phyloP scores from a whole-genome alignment of 2,888 invertebrate genomes.

The Athalia cordata region DNA sequence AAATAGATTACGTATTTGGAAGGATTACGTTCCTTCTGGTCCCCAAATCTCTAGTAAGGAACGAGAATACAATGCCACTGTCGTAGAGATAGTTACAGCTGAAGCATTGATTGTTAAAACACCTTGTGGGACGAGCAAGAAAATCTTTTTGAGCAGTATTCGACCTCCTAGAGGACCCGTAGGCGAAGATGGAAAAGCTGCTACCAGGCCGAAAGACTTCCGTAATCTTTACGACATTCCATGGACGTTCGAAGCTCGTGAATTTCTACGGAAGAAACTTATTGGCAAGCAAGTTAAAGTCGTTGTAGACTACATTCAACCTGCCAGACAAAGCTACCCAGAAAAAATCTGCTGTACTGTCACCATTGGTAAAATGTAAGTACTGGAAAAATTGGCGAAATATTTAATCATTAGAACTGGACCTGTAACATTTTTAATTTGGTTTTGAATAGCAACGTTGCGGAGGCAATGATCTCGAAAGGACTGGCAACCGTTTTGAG shows the following conservation, averaged over 20 bases:
- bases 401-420: neutral
- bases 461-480: slow-evolving; percentile 93
- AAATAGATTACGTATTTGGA: slow-evolving; percentile 91
- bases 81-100: slow-evolving; percentile 94
- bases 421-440: slow-evolving; percentile 11
- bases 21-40: slow-evolving; percentile 87
- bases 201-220: slow-evolving; percentile 83
- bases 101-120: slow-evolving; percentile 93
- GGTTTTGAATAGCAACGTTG: slow-evolving; percentile 83
- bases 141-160: slow-evolving; percentile 96
- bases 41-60: slow-evolving; percentile 85
- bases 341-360: slow-evolving; percentile 98
- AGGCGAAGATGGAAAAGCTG: slow-evolving; percentile 82
- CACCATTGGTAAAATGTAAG: slow-evolving; percentile 85
- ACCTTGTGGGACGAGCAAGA: slow-evolving; percentile 86
- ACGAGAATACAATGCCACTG: slow-evolving; percentile 87
- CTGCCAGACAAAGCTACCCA: slow-evolving; percentile 93
- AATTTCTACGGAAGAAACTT: slow-evolving; percentile 95
- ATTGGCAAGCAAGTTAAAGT: slow-evolving; percentile 96
- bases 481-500: slow-evolving; percentile 95
- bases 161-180: slow-evolving; percentile 88
- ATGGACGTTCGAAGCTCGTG: slow-evolving; percentile 98
- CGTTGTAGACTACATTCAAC: slow-evolving; percentile 96
- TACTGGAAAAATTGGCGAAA: slow-evolving; percentile 51
- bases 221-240: slow-evolving; percentile 98